Evolutionary conservation across 2,888 invertebrate genomes (phyloP).

Genomic region (Phengaris alcon): DNA sequence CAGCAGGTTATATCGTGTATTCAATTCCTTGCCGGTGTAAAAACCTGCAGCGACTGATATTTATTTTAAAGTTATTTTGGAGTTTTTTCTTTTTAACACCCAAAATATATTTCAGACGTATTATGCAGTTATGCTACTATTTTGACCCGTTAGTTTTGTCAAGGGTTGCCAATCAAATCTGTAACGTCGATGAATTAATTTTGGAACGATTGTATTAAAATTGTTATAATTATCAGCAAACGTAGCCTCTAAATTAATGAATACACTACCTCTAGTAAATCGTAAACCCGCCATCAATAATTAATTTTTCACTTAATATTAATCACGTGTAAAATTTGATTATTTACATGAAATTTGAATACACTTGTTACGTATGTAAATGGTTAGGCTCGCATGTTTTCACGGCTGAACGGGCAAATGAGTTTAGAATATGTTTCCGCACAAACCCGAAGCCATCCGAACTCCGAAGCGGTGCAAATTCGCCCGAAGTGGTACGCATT

Average conservation of each 20-base stretch:
- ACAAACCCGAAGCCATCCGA: background rate
- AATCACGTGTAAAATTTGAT: background rate
- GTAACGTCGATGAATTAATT: background rate
- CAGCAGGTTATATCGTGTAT: background rate
- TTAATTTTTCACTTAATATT: background rate
- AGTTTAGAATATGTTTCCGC: background rate
- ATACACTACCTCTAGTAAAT: no score
- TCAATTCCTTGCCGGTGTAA: background rate
- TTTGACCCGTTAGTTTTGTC: background rate
- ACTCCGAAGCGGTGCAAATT: no score
- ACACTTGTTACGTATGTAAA: conserved; percentile 21
- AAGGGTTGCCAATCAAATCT: background rate
- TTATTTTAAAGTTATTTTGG: background rate
- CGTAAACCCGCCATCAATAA: no score
- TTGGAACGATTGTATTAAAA: background rate
- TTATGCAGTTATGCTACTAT: no score
- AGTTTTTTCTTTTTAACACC: background rate
- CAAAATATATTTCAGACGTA: no score
- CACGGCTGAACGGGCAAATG: background rate
- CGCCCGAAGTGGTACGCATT: no score
- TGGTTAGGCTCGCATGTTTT: background rate
- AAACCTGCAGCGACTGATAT: background rate
- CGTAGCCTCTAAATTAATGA: background rate
- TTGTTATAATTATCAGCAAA: background rate
- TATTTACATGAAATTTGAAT: conserved; percentile 23